Conservation (phyloP, 2,113 vertebrate species). For the Amblyopsis rosae region DNA sequence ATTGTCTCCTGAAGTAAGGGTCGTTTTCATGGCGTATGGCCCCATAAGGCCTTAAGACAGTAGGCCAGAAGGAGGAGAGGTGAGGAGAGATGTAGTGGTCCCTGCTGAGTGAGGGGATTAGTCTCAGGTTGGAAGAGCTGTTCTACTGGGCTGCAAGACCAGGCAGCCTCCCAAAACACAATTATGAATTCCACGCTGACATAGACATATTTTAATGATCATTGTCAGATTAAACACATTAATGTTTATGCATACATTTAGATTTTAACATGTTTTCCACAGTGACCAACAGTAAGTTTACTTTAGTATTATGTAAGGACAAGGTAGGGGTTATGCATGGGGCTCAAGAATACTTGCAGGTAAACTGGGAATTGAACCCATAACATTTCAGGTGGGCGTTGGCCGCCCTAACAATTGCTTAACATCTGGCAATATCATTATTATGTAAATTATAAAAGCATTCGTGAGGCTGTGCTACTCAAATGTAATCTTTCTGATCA, state of each 20-base stretch:
- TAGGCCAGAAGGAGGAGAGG: constrained; percentile 15
- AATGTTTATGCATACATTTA: too few relatives aligned
- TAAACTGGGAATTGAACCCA: too few relatives aligned
- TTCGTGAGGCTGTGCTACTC: not conserved
- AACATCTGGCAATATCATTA: too few relatives aligned
- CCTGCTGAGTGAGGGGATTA: constrained; percentile 54
- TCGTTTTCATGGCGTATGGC: constrained; percentile 33
- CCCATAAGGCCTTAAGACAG: constrained; percentile 1
- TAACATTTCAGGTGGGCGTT: too few relatives aligned
- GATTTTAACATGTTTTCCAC: too few relatives aligned
- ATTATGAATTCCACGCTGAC: not conserved
- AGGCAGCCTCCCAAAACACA: constrained; percentile 5
- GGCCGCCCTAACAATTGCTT: too few relatives aligned
- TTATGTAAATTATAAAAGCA: too few relatives aligned
- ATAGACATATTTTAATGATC: not conserved
- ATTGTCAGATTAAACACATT: not conserved
- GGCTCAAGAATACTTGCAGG: too few relatives aligned
- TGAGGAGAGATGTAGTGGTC: constrained; percentile 24
- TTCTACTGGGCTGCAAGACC: constrained; percentile 20
- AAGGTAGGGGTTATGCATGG: not conserved
- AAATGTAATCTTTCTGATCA: not conserved
- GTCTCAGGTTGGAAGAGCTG: constrained; percentile 22
- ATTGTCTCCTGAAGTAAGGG: constrained; percentile 9
- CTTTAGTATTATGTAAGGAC: too few relatives aligned
- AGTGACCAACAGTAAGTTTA: too few relatives aligned